Evolutionary conservation across 2,113 vertebrate genomes (phyloP).

Genomic region (Poeciliopsis retropinna): DNA sequence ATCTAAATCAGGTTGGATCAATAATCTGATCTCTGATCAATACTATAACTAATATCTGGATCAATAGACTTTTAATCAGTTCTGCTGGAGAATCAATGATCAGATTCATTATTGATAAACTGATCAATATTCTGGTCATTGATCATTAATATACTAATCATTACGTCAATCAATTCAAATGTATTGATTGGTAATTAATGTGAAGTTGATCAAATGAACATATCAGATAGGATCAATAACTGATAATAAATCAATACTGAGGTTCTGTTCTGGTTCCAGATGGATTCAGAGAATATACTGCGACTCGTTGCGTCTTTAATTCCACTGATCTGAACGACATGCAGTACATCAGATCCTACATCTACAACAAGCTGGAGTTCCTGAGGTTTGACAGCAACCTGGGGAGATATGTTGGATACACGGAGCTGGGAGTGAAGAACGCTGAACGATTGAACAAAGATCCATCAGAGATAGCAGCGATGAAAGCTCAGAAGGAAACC

Average conservation of each 20-base stretch:
- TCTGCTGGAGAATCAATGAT: too few species aligned
- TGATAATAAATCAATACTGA: neutral
- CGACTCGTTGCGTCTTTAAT: conserved; percentile 2
- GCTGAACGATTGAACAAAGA: accelerated
- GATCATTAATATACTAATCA: too few species aligned
- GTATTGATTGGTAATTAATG: neutral
- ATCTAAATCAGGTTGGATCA: conserved; percentile 22
- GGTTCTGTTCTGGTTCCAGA: neutral
- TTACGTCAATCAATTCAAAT: too few species aligned
- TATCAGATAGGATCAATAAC: too few species aligned
- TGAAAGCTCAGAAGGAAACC: accelerated
- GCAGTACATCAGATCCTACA: accelerated
- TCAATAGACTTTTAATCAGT: too few species aligned
- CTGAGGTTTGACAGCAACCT: conserved; percentile 23
- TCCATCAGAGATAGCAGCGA: accelerated
- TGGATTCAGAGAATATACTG: accelerated
- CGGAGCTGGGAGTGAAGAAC: neutral
- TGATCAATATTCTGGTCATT: neutral
- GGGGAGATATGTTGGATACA: conserved; percentile 16
- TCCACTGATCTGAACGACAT: conserved; percentile 52
- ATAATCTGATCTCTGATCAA: neutral
- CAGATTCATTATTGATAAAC: neutral
- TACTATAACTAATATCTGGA: neutral
- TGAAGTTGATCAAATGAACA: too few species aligned
- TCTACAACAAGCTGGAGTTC: conserved; percentile 1